Evolutionary conservation across 1,140 invertebrate species (phyloP).

Genomic region (Monomorium pharaonis): DNA sequence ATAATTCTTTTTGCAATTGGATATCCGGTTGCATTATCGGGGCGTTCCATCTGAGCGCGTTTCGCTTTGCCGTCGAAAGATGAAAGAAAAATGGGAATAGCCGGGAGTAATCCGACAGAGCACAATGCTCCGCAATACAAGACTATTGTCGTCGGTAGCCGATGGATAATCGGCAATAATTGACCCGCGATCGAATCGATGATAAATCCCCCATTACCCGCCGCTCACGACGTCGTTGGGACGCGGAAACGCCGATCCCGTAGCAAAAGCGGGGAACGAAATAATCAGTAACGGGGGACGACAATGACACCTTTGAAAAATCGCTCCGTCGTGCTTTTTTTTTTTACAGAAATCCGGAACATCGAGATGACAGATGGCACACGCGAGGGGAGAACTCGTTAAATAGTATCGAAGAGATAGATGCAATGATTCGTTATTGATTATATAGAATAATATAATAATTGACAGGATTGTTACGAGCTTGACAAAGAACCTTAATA

Average conservation of each 20-base stretch:
- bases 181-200: constrained; percentile 4
- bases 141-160: constrained; percentile 17
- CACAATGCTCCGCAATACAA: constrained; percentile 19
- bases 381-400: not conserved
- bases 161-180: constrained; percentile 35
- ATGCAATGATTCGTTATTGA: not conserved
- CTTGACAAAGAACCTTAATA: not conserved
- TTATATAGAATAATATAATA: not conserved
- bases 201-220: constrained; percentile 38
- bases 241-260: not conserved
- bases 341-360: constrained; percentile 1
- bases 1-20: not conserved
- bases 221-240: not conserved
- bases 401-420: not conserved
- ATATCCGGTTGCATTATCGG: not conserved
- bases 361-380: constrained; percentile 35
- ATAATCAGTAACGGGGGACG: constrained; percentile 12
- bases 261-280: not conserved
- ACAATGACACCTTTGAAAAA: constrained; percentile 29
- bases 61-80: not conserved
- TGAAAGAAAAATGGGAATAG: constrained; percentile 2
- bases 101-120: not conserved
- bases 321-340: not conserved
- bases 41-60: not conserved
- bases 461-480: not conserved